Evolutionary conservation across 2,888 invertebrate genomes (phyloP).

Genomic region (Lasiommata megera): DNA sequence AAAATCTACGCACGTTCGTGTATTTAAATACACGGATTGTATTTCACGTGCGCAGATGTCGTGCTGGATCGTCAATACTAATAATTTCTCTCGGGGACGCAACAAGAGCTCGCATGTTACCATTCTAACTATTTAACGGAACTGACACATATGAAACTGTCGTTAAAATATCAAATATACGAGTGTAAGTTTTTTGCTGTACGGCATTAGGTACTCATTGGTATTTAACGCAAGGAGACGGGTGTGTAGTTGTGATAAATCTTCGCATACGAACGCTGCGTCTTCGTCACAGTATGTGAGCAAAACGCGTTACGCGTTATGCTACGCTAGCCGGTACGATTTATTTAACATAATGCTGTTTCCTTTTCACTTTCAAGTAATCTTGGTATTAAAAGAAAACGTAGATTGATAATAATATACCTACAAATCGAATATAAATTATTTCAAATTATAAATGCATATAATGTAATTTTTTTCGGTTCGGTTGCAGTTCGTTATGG

Average conservation of each 20-base stretch:
- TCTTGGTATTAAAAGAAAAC: conserved; percentile 29
- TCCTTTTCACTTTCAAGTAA: conserved; percentile 72
- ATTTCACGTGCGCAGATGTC: conserved; percentile 21
- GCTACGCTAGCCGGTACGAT: conserved; percentile 35
- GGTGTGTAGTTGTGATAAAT: conserved; percentile 40
- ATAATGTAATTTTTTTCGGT: too few species aligned
- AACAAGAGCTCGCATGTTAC: conserved; percentile 61
- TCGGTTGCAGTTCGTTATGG: too few species aligned
- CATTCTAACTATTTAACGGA: conserved; percentile 73
- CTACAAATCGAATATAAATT: too few species aligned
- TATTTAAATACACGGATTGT: conserved; percentile 9
- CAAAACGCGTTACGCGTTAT: conserved; percentile 47
- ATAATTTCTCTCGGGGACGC: conserved; percentile 56
- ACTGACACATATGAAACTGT: conserved; percentile 71
- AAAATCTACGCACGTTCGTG: background rate
- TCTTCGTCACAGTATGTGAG: conserved; percentile 11
- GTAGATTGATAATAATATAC: too few species aligned
- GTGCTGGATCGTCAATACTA: conserved; percentile 42
- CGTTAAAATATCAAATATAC: conserved; percentile 67
- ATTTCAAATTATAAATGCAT: too few species aligned
- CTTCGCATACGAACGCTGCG: conserved; percentile 30
- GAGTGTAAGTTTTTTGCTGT: conserved; percentile 39
- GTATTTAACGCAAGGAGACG: conserved; percentile 36
- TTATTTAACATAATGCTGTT: conserved; percentile 46
- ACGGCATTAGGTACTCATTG: conserved; percentile 27